A percentile compares a stretch with the other conserved stretches of the same genome.
Conservation (phyloP, 1,140 invertebrate species). For the Tetragonula clypearis region DNA sequence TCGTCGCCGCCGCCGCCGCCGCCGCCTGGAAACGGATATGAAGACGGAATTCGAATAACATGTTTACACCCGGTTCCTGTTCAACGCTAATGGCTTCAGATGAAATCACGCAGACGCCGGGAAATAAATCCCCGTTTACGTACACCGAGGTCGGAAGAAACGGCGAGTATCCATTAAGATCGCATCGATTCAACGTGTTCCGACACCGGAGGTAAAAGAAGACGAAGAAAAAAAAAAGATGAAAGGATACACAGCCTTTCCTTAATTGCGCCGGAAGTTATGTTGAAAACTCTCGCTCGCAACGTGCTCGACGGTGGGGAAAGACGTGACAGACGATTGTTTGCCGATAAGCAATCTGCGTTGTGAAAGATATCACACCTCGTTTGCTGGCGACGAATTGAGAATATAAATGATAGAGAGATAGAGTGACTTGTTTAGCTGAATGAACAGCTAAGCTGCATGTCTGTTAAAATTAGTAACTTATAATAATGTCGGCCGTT, state of each 20-base stretch:
- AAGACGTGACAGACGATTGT: neutral
- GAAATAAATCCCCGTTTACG: conserved; percentile 10
- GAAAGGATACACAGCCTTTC: neutral
- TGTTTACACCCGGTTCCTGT: conserved; percentile 59
- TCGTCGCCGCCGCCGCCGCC: too few relatives aligned
- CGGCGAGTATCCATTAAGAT: conserved; percentile 16
- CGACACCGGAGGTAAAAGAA: neutral
- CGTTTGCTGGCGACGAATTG: neutral
- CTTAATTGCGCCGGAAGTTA: neutral
- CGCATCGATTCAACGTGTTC: neutral
- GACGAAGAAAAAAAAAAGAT: neutral
- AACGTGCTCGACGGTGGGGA: neutral
- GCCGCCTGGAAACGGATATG: conserved; percentile 66
- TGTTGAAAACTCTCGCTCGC: neutral
- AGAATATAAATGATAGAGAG: too few relatives aligned
- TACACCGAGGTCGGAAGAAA: neutral
- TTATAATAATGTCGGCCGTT: too few relatives aligned
- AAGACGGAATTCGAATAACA: conserved; percentile 71
- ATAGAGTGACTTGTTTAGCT: too few relatives aligned
- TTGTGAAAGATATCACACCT: neutral
- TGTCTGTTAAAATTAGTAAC: too few relatives aligned
- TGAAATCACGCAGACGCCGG: conserved; percentile 18
- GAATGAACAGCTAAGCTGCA: too few relatives aligned
- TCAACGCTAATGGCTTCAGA: conserved; percentile 56
- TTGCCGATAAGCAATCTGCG: neutral